Conservation (phyloP, 2,888 invertebrate species). For the Pantelozetes paolii region DNA sequence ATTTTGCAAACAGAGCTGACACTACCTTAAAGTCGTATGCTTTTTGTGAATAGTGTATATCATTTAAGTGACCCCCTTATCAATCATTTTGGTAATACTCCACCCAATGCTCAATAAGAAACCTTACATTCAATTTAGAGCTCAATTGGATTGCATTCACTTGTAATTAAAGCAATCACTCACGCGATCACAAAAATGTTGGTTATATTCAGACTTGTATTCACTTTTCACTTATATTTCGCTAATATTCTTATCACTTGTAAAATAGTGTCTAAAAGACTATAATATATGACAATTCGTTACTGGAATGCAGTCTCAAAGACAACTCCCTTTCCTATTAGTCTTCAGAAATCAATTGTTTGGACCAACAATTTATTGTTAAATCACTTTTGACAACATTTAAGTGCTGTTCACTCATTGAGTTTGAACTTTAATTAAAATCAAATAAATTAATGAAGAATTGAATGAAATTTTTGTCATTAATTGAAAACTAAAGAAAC, state of each 20-base stretch:
- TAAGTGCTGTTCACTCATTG: conserved; percentile 28
- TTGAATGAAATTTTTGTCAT: conserved; percentile 8
- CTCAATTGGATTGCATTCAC: conserved; percentile 29
- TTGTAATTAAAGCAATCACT: conserved; percentile 35
- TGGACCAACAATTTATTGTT: not conserved
- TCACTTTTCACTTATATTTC: not conserved
- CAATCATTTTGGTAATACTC: conserved; percentile 24
- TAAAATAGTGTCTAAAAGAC: conserved; percentile 9
- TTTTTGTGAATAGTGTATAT: conserved; percentile 12
- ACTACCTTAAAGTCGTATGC: conserved; percentile 10
- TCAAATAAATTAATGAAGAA: conserved; percentile 5
- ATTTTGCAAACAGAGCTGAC: conserved; percentile 26
- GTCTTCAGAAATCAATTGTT: not conserved
- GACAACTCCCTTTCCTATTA: conserved; percentile 16
- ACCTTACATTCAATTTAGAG: conserved; percentile 28
- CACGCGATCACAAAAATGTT: conserved; percentile 13
- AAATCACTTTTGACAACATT: not conserved
- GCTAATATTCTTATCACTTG: conserved; percentile 8
- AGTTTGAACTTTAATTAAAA: not conserved
- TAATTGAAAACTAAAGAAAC: conserved; percentile 16
- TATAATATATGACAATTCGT: not conserved
- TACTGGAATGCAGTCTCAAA: not conserved
- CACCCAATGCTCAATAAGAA: conserved; percentile 28
- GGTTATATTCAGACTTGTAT: not conserved
- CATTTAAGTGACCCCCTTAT: conserved; percentile 33